Evolutionary conservation across 2,888 invertebrate genomes (phyloP), one percentile per base, ranked within the genome.

Genomic region (Helobdella robusta): DNA sequence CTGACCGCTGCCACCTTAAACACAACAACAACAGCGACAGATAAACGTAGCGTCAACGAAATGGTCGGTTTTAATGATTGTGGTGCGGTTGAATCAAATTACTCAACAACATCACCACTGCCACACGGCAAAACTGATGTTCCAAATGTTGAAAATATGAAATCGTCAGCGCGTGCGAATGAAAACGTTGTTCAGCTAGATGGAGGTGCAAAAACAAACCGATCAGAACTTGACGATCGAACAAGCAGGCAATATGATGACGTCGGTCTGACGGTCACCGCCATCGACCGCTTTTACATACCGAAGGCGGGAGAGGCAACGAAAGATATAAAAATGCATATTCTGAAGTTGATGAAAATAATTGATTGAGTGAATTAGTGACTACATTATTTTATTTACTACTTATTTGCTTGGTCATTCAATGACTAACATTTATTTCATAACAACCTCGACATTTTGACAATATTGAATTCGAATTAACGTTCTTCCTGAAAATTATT

Each of bases 241-340:
- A 50, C 50, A 6, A 25, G 32, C 5, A 23, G 11, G 11, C n/a
- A 11, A 6, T 18, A 40, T 18, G 30, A 28, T 6, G 52, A 35
- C 2, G 65, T 28, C 1, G 30, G 59, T 46, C 3, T 62, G 35
- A 60, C 25, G 46, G 34, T 62, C 67, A 88, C 86, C 0, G 92
- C 92, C 78, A 88, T 91, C 87, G 92, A 92, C 81, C 84, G 81
- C 84, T 91, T 93, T 81, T 83, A 91, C 63, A 93, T 94, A 79
- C 91, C 91, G 4, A 88, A 92, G 76, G 91, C 93, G 54, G 86
- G 87, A 64, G 87, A 89, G 77, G 92, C 91, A 30, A 93, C 91
- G 0, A 88, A 88, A 81, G 83, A 89, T 63, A 89, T 94, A 66
- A 91, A 92, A 65, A 87, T 89, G 78, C 91, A 91, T 79, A 92